Conservation (phyloP, 2,113 vertebrate species). For the Riparia riparia region DNA sequence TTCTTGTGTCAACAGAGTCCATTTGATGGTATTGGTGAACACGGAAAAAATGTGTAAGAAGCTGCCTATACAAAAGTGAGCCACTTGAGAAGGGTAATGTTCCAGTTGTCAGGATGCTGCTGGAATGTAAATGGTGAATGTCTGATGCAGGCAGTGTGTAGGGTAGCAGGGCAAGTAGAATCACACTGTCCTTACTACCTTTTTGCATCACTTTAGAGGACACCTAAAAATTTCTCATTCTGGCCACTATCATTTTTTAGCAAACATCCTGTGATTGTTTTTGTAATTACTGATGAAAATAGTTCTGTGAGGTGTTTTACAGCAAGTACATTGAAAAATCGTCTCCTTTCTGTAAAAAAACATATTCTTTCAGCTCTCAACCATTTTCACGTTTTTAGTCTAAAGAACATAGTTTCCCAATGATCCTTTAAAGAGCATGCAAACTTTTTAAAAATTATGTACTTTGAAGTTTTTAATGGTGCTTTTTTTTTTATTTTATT, state of each 20-base stretch:
- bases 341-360: neutral
- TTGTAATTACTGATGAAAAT: neutral
- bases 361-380: neutral
- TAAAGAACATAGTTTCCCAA: neutral
- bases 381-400: neutral
- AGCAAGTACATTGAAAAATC: neutral
- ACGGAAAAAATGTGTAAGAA: neutral
- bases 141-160: neutral
- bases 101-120: neutral
- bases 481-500: no score
- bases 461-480: neutral
- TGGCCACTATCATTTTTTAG: neutral
- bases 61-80: neutral
- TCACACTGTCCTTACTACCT: neutral
- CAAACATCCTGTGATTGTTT: neutral
- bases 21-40: neutral
- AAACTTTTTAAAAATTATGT: neutral
- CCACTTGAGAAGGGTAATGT: neutral
- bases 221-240: neutral
- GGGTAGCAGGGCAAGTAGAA: neutral
- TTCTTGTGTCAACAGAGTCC: neutral
- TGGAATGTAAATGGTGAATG: neutral
- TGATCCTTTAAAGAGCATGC: neutral
- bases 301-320: neutral
- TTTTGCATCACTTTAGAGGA: neutral